A percentile compares a stretch with the other conserved stretches of the same genome.
Conservation (phyloP, 2,888 invertebrate genomes). For the Tortrix viridana region DNA sequence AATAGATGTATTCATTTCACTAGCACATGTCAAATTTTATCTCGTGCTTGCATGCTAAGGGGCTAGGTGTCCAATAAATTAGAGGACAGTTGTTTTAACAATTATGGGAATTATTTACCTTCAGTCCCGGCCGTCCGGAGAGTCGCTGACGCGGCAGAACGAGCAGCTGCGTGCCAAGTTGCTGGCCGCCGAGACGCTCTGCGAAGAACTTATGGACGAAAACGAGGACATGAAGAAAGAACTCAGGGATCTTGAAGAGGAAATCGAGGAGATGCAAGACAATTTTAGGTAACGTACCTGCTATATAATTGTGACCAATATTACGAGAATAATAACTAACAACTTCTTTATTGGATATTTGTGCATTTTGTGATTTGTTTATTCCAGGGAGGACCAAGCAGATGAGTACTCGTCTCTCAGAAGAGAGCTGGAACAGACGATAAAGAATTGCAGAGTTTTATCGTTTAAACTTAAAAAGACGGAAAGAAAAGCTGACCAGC, state of each 20-base stretch:
- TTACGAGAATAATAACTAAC: too few species aligned
- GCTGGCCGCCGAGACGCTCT: constrained; percentile 94
- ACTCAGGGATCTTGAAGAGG: constrained; percentile 95
- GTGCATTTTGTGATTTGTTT: not conserved
- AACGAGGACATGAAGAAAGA: constrained; percentile 98
- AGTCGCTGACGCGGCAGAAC: constrained; percentile 84
- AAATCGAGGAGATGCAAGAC: constrained; percentile 99
- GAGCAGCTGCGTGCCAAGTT: constrained; percentile 93
- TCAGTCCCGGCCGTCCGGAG: constrained; percentile 81
- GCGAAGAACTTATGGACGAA: constrained; percentile 97
- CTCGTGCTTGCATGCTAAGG: too few species aligned
- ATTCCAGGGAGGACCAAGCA: constrained; percentile 95
- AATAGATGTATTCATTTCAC: too few species aligned
- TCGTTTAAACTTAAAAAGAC: constrained; percentile 99
- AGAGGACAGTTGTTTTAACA: not conserved
- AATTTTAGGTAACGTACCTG: constrained; percentile 87
- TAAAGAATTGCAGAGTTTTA: constrained; percentile 98
- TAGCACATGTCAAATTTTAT: too few species aligned
- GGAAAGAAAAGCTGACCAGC: constrained; percentile 93
- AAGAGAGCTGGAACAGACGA: constrained; percentile 97
- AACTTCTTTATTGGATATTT: not conserved
- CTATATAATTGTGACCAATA: too few species aligned
- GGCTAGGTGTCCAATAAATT: too few species aligned
- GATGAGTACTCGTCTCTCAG: constrained; percentile 97
- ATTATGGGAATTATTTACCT: constrained; percentile 43